Evolutionary conservation across 1,140 invertebrate species (phyloP).

Genomic region (Lasioglossum albipes): DNA sequence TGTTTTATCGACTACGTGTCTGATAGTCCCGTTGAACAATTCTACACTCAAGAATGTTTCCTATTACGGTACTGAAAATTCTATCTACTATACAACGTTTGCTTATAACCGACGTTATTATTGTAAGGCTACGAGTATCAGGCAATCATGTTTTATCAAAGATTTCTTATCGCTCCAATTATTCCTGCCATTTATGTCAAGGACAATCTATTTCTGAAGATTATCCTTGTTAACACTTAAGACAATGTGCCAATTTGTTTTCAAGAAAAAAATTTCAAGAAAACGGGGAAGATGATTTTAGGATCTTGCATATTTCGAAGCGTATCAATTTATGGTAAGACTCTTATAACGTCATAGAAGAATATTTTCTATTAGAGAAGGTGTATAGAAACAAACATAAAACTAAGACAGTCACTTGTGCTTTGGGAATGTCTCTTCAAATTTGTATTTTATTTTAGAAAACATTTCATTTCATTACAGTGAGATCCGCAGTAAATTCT

Average conservation of each 20-base stretch:
- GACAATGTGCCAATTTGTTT: constrained; percentile 22
- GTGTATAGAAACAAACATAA: neutral
- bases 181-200: neutral
- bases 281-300: neutral
- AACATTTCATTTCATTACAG: neutral
- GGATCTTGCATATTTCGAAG: neutral
- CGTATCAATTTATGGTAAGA: neutral
- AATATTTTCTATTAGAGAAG: constrained; percentile 36
- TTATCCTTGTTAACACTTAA: neutral
- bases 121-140: neutral
- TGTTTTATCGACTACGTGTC: neutral
- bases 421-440: neutral
- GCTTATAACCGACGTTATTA: neutral
- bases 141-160: neutral
- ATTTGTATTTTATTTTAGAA: neutral
- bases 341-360: constrained; percentile 20
- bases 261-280: neutral
- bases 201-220: neutral
- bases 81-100: neutral
- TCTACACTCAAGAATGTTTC: constrained; percentile 8
- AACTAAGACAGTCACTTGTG: neutral
- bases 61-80: neutral
- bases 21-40: neutral
- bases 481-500: neutral
- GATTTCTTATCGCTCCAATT: neutral